Evolutionary conservation across 2,888 invertebrate genomes (phyloP).

Genomic region (Protodeltote pygarga): DNA sequence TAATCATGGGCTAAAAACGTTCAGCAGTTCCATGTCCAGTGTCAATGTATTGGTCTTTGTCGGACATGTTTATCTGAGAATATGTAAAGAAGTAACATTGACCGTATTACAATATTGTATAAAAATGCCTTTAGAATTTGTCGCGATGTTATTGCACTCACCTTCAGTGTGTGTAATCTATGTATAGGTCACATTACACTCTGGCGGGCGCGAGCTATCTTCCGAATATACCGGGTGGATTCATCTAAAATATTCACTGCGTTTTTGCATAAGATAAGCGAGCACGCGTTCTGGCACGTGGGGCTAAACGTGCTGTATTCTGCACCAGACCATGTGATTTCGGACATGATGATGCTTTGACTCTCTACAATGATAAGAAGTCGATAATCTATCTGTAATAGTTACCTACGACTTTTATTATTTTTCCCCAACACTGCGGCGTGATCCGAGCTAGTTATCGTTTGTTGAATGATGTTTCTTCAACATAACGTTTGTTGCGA

Average conservation of each 20-base stretch:
- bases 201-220: slow-evolving; percentile 3
- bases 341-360: slow-evolving; percentile 28
- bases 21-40: background rate
- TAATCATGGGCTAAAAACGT: too few species aligned
- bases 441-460: too few species aligned
- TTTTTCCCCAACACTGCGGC: too few species aligned
- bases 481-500: too few species aligned
- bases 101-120: slow-evolving; percentile 27
- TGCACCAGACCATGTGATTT: background rate
- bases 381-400: background rate
- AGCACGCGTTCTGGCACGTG: slow-evolving; percentile 29
- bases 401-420: background rate
- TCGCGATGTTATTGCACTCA: slow-evolving; percentile 38
- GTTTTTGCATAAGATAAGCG: slow-evolving; percentile 22
- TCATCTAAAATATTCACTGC: slow-evolving; percentile 24
- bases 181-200: slow-evolving; percentile 9
- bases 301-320: slow-evolving; percentile 1
- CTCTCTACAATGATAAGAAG: slow-evolving; percentile 17
- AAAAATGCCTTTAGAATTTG: slow-evolving; percentile 25
- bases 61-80: background rate
- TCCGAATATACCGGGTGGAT: slow-evolving; percentile 11
- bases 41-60: background rate
- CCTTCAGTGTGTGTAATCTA: slow-evolving; percentile 29
- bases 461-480: too few species aligned
- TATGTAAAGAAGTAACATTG: slow-evolving; percentile 16